Conservation (phyloP, 2,113 vertebrate genomes). For the Petrocephalus microphthalmus region DNA sequence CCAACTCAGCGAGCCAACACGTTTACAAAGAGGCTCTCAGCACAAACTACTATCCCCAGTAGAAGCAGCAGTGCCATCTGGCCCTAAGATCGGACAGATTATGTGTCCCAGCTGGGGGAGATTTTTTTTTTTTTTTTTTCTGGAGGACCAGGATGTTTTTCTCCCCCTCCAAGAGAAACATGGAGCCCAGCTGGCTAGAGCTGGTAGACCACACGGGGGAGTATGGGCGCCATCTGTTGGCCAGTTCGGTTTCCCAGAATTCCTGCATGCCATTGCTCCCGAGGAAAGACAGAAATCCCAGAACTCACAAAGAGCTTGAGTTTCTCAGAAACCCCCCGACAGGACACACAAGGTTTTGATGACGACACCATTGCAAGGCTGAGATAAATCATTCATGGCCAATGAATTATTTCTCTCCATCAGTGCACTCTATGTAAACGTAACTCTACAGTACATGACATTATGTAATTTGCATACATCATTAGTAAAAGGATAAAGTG, state of each 20-base stretch:
- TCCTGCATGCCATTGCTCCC: background rate
- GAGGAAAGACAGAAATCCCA: background rate
- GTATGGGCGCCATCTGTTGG: constrained; percentile 14
- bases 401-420: background rate
- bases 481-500: background rate
- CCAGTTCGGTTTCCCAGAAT: background rate
- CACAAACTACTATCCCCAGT: background rate
- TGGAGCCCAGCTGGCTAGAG: constrained; percentile 9
- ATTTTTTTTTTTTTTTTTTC: background rate
- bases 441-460: background rate
- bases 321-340: background rate
- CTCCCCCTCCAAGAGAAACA: background rate
- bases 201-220: background rate
- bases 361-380: background rate
- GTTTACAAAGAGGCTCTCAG: background rate
- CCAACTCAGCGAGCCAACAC: constrained; percentile 1
- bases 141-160: background rate
- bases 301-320: background rate
- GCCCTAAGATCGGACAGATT: constrained; percentile 5
- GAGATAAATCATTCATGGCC: background rate
- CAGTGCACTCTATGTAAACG: background rate
- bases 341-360: background rate
- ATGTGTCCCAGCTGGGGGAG: background rate
- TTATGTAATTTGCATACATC: background rate
- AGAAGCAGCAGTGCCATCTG: background rate